Base-by-base conservation (phyloP, 1,140 invertebrate species). In the Lamellibrachia luymesi region DNA sequence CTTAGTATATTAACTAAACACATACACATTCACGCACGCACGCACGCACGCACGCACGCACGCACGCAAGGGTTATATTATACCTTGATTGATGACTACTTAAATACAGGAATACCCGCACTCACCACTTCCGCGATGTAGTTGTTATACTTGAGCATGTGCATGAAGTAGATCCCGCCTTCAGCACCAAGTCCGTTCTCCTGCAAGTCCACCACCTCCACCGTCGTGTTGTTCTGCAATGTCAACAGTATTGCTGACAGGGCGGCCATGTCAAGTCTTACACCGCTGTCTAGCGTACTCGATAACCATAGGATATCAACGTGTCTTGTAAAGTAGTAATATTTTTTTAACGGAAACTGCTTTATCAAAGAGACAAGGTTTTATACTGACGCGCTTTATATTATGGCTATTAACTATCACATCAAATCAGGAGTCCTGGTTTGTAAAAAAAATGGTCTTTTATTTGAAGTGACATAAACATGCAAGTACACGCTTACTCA, bases 61-160 rank as follows among this genome's bases (percentile, higher is more conserved):
- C 64, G 25, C 64, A 22, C 64, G 25, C 64, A 80, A 4, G 2
- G 2, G 17, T 22, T 17, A 22, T 80, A 22, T 2, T 80, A 22
- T 10, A 22, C 2, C 5, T 22, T 17, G 64, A 22, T 80, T 4
- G 13, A 8, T 80, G 64, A 17, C 64, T 22, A 80, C 13, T 10
- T 10, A 17, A 80, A 22, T 22, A 80, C 13, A 17, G 25, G 64
- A 22, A 10, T 10, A 91, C 13, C 13, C 90, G 80, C 10, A 52
- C 90, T 93, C 93, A 96, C 95, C 94, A 96, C 91, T 92, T 94
- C 94, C 13, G 94, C 94, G 27, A 96, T 95, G 91, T 93, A 94
- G 25, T 94, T 94, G 51, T 96, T 96, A 56, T 94, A 94, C 80
- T 94, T 95, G 6, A 96, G 93, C 50, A 95, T 94, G 50, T 95